Conservation (phyloP, 2,797 vertebrate genomes). For the Novumbra hubbsi region DNA sequence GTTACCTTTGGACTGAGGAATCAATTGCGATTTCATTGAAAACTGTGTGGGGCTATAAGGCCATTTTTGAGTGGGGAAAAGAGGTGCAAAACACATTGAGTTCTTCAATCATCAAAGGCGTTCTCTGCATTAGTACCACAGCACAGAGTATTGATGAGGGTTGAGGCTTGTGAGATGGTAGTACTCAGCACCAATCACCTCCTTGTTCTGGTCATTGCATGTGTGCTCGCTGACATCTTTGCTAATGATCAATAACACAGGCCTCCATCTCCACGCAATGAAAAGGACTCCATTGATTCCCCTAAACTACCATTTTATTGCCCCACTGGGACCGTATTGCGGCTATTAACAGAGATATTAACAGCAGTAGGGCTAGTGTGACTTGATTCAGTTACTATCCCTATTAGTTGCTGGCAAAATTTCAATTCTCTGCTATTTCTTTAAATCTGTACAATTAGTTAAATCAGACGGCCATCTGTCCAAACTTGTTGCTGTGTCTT, state of each 20-base stretch:
- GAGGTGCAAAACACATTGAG: conserved; percentile 8
- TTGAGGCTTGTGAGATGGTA: neutral
- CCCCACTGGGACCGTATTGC: neutral
- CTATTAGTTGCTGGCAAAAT: neutral
- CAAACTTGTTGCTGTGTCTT: too few species aligned
- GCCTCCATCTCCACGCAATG: neutral
- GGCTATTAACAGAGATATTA: neutral
- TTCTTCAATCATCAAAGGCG: conserved; percentile 5
- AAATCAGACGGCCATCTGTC: too few species aligned
- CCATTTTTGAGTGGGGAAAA: neutral
- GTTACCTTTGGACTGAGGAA: conserved; percentile 35
- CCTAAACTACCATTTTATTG: neutral
- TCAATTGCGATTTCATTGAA: conserved; percentile 42
- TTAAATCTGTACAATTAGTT: neutral
- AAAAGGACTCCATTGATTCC: neutral
- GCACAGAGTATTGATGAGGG: neutral
- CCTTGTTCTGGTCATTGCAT: too few species aligned
- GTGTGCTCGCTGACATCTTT: too few species aligned
- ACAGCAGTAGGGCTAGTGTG: neutral
- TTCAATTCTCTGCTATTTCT: neutral
- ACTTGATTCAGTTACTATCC: neutral
- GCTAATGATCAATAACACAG: neutral
- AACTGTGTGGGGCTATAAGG: conserved; percentile 27
- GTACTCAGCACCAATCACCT: neutral
- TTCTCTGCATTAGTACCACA: conserved; percentile 12